phyloP scores from a whole-genome alignment of 2,888 invertebrate species.

The Venustoraphidia nigricollis region DNA sequence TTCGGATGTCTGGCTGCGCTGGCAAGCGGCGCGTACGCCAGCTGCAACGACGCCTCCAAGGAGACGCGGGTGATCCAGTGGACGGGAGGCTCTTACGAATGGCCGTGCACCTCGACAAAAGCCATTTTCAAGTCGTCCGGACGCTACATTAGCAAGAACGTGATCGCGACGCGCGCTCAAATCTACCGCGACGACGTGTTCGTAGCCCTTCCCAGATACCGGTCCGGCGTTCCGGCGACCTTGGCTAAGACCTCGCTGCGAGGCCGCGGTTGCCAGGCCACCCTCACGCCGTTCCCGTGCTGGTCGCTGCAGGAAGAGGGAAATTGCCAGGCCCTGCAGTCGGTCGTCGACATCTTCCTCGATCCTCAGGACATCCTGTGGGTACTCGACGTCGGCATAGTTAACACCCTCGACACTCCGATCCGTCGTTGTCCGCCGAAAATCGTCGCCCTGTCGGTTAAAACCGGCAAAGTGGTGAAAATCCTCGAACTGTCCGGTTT shows the following conservation, averaged over 20 bases:
- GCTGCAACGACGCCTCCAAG: slow-evolving; percentile 4
- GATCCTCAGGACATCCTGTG: slow-evolving; percentile 50
- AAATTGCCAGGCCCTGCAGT: slow-evolving; percentile 48
- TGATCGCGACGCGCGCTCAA: slow-evolving; percentile 42
- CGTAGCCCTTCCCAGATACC: slow-evolving; percentile 33
- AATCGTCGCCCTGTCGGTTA: slow-evolving; percentile 43
- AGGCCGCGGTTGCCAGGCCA: slow-evolving; percentile 29
- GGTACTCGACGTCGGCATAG: slow-evolving; percentile 55
- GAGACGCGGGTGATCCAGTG: slow-evolving; percentile 18
- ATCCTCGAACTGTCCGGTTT: slow-evolving; percentile 42
- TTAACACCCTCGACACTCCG: slow-evolving; percentile 48
- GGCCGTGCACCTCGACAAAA: slow-evolving; percentile 34
- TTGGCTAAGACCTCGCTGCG: slow-evolving; percentile 38
- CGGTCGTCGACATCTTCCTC: slow-evolving; percentile 48
- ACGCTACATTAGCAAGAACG: slow-evolving; percentile 37
- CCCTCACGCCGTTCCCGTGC: slow-evolving; percentile 43
- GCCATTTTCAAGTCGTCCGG: slow-evolving; percentile 39
- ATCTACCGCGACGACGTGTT: slow-evolving; percentile 36
- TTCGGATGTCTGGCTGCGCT: background rate
- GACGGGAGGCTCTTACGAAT: slow-evolving; percentile 31
- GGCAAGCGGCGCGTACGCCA: slow-evolving; percentile 2
- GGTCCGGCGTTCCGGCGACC: slow-evolving; percentile 49
- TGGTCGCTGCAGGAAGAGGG: slow-evolving; percentile 47
- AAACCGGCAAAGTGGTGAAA: slow-evolving; percentile 43
- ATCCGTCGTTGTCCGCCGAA: slow-evolving; percentile 52